Percentiles rank a stretch among this genome's conserved stretches.
Conservation (phyloP, 2,113 vertebrate genomes). For the Sebastes schlegelii region DNA sequence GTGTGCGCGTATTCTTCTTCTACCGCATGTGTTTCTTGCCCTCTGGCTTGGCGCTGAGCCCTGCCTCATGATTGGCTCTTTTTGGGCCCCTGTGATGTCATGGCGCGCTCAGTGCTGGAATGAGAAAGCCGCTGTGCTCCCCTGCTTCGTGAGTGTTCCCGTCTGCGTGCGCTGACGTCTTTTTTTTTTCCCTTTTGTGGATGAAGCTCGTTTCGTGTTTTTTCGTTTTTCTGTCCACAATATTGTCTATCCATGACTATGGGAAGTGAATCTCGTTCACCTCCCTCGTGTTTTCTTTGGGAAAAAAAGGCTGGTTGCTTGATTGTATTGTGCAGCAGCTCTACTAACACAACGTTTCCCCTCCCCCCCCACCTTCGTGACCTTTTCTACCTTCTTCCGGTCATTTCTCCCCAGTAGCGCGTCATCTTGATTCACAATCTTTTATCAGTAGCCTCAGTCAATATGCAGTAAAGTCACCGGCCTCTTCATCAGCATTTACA, state of each 20-base stretch:
- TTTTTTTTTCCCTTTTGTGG: slow-evolving; percentile 46
- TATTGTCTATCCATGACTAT: slow-evolving; percentile 10
- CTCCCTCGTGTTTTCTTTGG: slow-evolving; percentile 40
- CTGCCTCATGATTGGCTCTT: slow-evolving; percentile 65
- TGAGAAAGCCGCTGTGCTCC: slow-evolving; percentile 64
- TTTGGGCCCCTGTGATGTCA: slow-evolving; percentile 75
- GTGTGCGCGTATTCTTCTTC: slow-evolving; percentile 67
- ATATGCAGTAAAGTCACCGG: slow-evolving; percentile 63
- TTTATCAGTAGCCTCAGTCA: slow-evolving; percentile 62
- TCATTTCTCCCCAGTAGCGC: slow-evolving; percentile 40
- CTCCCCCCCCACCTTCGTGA: slow-evolving; percentile 23
- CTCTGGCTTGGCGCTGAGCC: slow-evolving; percentile 75
- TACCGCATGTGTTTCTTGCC: slow-evolving; percentile 81
- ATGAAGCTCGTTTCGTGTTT: slow-evolving; percentile 44
- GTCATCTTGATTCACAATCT: slow-evolving; percentile 29
- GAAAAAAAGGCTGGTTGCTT: slow-evolving; percentile 28
- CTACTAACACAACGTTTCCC: slow-evolving; percentile 47
- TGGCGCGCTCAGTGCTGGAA: slow-evolving; percentile 70
- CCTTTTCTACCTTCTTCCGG: slow-evolving; percentile 39
- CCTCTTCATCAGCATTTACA: slow-evolving; percentile 50
- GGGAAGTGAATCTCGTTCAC: slow-evolving; percentile 28
- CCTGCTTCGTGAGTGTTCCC: slow-evolving; percentile 61
- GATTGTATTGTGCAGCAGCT: slow-evolving; percentile 64
- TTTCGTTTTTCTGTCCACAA: slow-evolving; percentile 51
- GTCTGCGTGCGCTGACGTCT: slow-evolving; percentile 59